Percentiles rank a stretch among this genome's conserved stretches.
Evolutionary conservation across 2,113 vertebrate species (phyloP).

Genomic region (Charadrius vociferus): DNA sequence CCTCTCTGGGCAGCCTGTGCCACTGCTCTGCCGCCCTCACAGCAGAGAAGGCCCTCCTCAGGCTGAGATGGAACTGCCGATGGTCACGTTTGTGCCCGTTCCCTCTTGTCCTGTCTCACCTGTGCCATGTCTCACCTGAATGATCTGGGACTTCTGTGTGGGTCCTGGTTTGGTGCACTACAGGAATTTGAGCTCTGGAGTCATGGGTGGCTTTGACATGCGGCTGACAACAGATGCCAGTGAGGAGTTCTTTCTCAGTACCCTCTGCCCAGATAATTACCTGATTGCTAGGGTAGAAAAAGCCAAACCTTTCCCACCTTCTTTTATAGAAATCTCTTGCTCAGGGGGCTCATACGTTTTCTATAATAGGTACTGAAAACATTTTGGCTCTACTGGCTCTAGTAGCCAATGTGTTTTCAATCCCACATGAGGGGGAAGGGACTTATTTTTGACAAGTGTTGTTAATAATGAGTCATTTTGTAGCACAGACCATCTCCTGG

Average conservation of each 20-base stretch:
- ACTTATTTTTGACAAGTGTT: neutral
- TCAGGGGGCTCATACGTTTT: neutral
- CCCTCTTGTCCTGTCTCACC: neutral
- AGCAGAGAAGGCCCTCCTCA: too few relatives aligned
- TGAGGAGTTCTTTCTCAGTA: neutral
- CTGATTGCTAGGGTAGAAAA: neutral
- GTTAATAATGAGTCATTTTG: neutral
- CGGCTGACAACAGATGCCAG: neutral
- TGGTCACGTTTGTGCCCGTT: too few relatives aligned
- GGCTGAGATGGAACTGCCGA: too few relatives aligned
- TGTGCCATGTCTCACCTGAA: neutral
- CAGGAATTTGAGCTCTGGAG: neutral
- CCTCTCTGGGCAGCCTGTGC: too few relatives aligned
- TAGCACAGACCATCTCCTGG: neutral
- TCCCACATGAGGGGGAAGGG: neutral
- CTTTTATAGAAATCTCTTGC: neutral
- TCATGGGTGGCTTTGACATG: rapidly evolving
- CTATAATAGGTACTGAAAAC: neutral
- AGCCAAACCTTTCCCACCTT: neutral
- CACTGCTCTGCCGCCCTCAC: too few relatives aligned
- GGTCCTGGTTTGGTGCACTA: neutral
- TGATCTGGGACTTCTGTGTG: neutral
- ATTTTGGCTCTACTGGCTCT: neutral
- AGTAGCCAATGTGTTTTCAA: constrained; percentile 29
- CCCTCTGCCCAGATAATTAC: neutral